Conservation (phyloP, 2,888 invertebrate genomes). For the Trichogramma dendrolimi region DNA sequence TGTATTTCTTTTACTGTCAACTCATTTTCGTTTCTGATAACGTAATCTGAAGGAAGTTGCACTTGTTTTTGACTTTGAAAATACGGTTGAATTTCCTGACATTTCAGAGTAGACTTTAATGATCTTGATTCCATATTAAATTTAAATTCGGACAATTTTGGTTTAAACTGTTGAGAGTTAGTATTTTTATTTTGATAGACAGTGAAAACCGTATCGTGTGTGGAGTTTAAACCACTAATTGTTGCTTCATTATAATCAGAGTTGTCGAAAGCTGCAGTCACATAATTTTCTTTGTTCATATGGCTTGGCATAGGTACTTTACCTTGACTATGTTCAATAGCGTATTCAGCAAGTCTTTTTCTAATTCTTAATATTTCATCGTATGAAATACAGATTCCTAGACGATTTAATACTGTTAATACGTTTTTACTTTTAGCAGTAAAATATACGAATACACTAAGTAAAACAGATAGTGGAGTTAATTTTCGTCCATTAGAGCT, state of each 20-base stretch:
- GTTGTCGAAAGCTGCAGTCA: constrained; percentile 25
- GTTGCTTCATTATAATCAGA: constrained; percentile 23
- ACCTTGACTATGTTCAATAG: constrained; percentile 5
- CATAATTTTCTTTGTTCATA: constrained; percentile 10
- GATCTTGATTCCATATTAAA: background rate
- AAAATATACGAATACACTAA: constrained; percentile 13
- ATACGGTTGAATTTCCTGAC: constrained; percentile 8
- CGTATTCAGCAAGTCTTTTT: constrained; percentile 15
- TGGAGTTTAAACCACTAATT: constrained; percentile 14
- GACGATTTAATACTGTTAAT: constrained; percentile 15
- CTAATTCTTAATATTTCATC: constrained; percentile 21
- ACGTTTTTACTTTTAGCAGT: constrained; percentile 14
- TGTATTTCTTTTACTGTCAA: background rate
- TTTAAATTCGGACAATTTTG: background rate
- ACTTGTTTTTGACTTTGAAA: background rate
- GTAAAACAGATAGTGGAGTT: background rate
- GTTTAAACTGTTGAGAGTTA: background rate
- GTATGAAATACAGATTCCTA: constrained; percentile 19
- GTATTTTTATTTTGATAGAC: constrained; percentile 1
- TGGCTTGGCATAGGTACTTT: constrained; percentile 17
- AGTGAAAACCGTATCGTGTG: constrained; percentile 21
- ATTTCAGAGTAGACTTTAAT: constrained; percentile 1
- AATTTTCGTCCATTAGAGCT: constrained; percentile 7
- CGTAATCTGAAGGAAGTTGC: background rate
- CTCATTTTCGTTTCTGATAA: background rate